Evolutionary conservation across 2,113 vertebrate species (phyloP).

Genomic region (Epinephelus fuscoguttatus): DNA sequence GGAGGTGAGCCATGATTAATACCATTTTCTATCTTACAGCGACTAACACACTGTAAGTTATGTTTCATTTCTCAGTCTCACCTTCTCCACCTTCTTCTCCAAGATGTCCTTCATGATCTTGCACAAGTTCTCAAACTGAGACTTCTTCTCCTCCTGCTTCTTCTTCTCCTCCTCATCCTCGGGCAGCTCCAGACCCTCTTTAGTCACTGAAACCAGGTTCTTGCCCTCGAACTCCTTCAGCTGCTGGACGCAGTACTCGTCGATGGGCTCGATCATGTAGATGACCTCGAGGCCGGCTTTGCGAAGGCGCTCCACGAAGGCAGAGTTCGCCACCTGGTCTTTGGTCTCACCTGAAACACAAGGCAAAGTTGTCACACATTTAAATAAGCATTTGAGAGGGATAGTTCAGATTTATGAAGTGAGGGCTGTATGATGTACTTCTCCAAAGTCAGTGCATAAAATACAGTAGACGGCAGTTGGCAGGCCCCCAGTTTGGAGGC

Average conservation of each 20-base stretch:
- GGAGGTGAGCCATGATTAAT: neutral
- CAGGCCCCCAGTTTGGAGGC: no score
- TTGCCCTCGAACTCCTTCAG: constrained; percentile 89
- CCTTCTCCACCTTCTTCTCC: constrained; percentile 89
- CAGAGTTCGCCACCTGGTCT: constrained; percentile 88
- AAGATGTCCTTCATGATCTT: constrained; percentile 90
- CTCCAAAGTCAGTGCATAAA: no score
- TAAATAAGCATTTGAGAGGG: no score
- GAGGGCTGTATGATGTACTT: no score
- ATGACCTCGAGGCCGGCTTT: constrained; percentile 88
- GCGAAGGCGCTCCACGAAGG: constrained; percentile 87
- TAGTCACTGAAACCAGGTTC: constrained; percentile 87
- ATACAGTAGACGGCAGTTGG: no score
- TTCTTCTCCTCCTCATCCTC: constrained; percentile 88
- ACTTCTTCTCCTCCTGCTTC: constrained; percentile 84
- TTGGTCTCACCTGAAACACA: constrained; percentile 84
- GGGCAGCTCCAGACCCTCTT: constrained; percentile 88
- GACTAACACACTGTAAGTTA: neutral
- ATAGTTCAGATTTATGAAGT: no score
- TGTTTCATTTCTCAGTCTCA: constrained; percentile 39
- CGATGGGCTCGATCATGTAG: constrained; percentile 89
- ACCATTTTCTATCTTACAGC: neutral
- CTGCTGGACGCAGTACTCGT: constrained; percentile 90
- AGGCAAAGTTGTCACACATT: neutral
- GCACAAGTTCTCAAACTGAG: constrained; percentile 86